phyloP scores from a whole-genome alignment of 2,797 vertebrate species.

The Buceros bicornis region DNA sequence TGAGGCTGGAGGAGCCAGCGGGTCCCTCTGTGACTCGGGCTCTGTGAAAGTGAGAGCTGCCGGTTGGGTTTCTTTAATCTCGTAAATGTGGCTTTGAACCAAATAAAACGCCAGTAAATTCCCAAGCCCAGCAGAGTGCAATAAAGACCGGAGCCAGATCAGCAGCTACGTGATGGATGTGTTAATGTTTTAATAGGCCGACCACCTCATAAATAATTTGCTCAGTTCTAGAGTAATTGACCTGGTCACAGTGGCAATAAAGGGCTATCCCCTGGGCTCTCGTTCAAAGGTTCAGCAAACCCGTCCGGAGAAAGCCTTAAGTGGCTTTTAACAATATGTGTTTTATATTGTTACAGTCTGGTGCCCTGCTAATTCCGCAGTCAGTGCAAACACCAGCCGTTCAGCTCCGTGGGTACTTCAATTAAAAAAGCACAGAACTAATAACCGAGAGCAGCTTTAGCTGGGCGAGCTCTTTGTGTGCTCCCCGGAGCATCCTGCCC shows the following conservation, averaged over 20 bases:
- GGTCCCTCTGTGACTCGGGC: neutral
- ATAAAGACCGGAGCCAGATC: neutral
- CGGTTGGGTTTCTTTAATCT: neutral
- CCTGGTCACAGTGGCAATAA: conserved; percentile 51
- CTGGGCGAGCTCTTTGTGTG: neutral
- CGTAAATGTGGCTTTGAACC: neutral
- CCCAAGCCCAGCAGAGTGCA: neutral
- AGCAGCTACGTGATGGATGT: conserved; percentile 33
- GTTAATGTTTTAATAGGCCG: conserved; percentile 49
- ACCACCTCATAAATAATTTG: conserved; percentile 51
- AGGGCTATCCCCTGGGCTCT: conserved; percentile 32
- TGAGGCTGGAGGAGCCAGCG: neutral
- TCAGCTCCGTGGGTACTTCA: neutral
- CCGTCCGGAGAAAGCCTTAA: conserved; percentile 3
- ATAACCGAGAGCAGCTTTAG: accelerated
- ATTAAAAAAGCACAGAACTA: neutral
- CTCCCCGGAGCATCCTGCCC: neutral
- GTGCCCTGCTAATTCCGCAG: neutral
- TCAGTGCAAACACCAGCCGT: neutral
- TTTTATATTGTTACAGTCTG: conserved; percentile 13
- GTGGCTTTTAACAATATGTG: conserved; percentile 47
- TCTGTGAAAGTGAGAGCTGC: neutral
- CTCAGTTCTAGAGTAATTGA: conserved; percentile 43
- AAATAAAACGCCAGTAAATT: neutral
- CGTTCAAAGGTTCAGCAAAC: conserved; percentile 21